phyloP scores from a whole-genome alignment of 2,797 vertebrate genomes.

The Graptemys geographica region DNA sequence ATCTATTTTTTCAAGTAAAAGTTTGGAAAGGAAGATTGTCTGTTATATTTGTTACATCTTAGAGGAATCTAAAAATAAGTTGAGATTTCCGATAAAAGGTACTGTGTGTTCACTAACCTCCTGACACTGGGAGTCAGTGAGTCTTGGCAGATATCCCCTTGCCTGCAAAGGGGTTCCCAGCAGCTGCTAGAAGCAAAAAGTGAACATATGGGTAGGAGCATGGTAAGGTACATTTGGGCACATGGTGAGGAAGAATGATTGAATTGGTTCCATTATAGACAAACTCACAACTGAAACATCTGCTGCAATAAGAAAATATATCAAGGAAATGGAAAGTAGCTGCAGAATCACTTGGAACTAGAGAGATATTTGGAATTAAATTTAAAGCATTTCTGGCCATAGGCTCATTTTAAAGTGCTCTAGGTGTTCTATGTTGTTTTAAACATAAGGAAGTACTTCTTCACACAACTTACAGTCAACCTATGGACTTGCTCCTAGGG shows the following conservation, averaged over 20 bases:
- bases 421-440: not conserved
- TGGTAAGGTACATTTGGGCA: not conserved
- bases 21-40: not conserved
- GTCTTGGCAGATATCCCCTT: not conserved
- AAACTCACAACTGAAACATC: not conserved
- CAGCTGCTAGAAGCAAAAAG: not conserved
- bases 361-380: not conserved
- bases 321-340: not conserved
- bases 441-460: not conserved
- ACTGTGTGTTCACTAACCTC: not conserved
- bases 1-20: not conserved
- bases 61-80: not conserved
- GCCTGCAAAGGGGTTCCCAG: not conserved
- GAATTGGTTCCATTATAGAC: not conserved
- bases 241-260: not conserved
- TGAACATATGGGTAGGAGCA: not conserved
- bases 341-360: not conserved
- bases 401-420: not conserved
- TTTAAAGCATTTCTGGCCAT: constrained; percentile 8
- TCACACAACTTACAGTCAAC: not conserved
- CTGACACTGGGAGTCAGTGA: not conserved
- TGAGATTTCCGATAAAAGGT: not conserved
- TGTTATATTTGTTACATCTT: not conserved
- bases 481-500: not conserved
- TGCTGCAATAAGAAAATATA: not conserved